Evolutionary conservation across 2,113 vertebrate genomes (phyloP).

Genomic region (Myanophis thanlyinensis): DNA sequence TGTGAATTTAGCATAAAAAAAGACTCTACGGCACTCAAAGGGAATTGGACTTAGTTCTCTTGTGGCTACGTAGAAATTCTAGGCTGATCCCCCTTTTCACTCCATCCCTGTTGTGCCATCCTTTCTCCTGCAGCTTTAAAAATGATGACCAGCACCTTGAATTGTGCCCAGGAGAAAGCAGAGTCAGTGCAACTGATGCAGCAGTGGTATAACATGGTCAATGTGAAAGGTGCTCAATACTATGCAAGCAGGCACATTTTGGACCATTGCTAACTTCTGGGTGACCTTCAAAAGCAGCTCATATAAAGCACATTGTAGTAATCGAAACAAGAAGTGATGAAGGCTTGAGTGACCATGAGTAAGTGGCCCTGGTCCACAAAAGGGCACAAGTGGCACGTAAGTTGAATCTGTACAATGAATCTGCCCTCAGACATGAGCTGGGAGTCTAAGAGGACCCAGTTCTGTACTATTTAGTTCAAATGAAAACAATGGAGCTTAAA

Average conservation of each 20-base stretch:
- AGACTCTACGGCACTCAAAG: no score
- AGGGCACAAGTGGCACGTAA: not conserved
- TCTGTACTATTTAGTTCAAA: not conserved
- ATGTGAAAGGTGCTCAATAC: not conserved
- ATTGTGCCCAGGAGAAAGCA: no score
- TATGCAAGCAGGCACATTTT: not conserved
- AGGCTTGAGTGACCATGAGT: not conserved
- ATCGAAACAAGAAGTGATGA: not conserved
- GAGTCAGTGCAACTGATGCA: not conserved
- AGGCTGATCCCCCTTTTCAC: no score
- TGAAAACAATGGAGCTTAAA: not conserved
- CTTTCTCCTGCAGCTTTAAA: not conserved
- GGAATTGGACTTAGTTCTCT: no score
- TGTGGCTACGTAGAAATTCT: no score
- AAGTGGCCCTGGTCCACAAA: not conserved
- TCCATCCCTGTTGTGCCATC: no score
- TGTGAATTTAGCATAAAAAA: no score
- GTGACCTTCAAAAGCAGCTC: not conserved
- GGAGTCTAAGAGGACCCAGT: not conserved
- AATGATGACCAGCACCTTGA: not conserved
- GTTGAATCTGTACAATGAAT: not conserved
- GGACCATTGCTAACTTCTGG: not conserved
- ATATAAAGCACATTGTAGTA: not conserved
- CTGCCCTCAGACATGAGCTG: not conserved
- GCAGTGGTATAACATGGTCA: not conserved